A percentile compares a stretch with the other conserved stretches of the same genome.
Conservation (phyloP, 2,113 vertebrate species). For the Neomonachus schauinslandi region DNA sequence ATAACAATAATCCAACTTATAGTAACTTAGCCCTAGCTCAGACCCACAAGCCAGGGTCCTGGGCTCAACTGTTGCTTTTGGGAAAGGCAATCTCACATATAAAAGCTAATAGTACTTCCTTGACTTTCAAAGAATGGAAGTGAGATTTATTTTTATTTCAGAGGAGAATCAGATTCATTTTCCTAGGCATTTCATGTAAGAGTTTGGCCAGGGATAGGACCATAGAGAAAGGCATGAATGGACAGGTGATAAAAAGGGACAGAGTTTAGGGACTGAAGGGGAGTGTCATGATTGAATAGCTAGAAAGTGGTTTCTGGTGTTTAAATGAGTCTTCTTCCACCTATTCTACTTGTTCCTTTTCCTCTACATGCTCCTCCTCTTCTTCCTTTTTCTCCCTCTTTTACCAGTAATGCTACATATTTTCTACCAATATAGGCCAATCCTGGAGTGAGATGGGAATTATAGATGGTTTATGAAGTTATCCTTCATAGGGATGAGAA, state of each 20-base stretch:
- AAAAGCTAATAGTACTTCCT: not conserved
- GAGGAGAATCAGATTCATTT: not conserved
- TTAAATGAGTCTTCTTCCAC: not conserved
- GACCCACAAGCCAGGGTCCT: not conserved
- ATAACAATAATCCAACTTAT: not conserved
- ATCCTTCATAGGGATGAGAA: not conserved
- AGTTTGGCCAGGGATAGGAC: not conserved
- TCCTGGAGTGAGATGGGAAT: not conserved
- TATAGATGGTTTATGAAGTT: not conserved
- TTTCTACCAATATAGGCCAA: not conserved
- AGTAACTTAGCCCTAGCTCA: not conserved
- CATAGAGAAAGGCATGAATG: not conserved
- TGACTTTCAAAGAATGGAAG: not conserved
- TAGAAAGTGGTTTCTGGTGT: not conserved
- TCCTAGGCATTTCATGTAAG: not conserved
- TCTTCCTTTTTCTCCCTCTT: not conserved
- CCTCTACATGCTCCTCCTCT: not conserved
- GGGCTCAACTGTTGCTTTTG: not conserved
- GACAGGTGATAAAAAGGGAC: not conserved
- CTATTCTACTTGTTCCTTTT: not conserved
- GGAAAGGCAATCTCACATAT: not conserved
- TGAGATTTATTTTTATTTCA: slow-evolving; percentile 3
- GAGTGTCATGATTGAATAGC: not conserved
- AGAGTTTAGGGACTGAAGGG: not conserved
- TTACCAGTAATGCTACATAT: not conserved